Evolutionary conservation across 2,888 invertebrate species (phyloP).

Genomic region (Mechanitis mazaeus): DNA sequence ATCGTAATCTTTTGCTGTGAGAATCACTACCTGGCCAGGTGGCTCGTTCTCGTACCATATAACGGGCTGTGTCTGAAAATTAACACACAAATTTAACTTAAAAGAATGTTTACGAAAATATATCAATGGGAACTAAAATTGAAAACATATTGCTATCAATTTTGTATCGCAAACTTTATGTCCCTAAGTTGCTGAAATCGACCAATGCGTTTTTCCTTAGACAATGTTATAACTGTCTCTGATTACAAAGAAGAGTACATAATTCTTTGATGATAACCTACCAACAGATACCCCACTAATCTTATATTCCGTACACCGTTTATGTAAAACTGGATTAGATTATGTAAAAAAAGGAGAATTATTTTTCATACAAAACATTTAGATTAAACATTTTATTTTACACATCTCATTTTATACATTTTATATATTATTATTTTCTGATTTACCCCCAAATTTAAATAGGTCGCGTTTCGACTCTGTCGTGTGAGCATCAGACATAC

Average conservation of each 20-base stretch:
- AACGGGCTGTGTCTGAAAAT: slow-evolving; percentile 81
- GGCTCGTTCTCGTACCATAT: slow-evolving; percentile 89
- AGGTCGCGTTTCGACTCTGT: too few species aligned
- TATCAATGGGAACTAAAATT: too few species aligned
- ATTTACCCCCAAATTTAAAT: too few species aligned
- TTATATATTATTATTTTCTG: too few species aligned
- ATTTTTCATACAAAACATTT: too few species aligned
- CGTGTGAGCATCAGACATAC: too few species aligned
- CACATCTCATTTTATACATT: too few species aligned
- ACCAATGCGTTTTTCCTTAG: background rate
- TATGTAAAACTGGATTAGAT: slow-evolving; percentile 11
- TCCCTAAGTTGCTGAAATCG: too few species aligned
- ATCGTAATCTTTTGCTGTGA: slow-evolving; percentile 88
- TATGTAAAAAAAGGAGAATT: background rate
- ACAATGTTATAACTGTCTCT: slow-evolving; percentile 30
- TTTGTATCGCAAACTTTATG: too few species aligned
- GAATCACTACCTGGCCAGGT: slow-evolving; percentile 80
- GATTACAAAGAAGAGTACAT: slow-evolving; percentile 32
- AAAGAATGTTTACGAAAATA: too few species aligned
- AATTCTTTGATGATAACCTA: slow-evolving; percentile 32
- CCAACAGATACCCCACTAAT: slow-evolving; percentile 38
- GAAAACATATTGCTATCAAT: too few species aligned
- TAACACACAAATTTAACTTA: background rate
- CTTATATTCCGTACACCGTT: slow-evolving; percentile 35
- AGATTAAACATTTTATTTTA: too few species aligned